phyloP scores from a whole-genome alignment of 2,888 invertebrate species.

The Rhingia campestris region DNA sequence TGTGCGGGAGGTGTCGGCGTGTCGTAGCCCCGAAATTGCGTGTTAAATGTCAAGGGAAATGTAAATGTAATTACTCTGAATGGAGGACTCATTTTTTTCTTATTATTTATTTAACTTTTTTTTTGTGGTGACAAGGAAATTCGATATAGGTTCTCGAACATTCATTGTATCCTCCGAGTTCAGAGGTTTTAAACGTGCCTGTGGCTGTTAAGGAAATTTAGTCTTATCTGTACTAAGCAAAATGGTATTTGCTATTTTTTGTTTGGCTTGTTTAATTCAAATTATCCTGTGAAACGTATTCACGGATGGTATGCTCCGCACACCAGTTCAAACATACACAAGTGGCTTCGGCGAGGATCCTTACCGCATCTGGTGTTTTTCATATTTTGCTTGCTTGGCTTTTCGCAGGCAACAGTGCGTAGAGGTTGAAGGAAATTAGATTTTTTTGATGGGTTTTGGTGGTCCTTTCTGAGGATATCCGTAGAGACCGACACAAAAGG shows the following conservation, averaged over 20 bases:
- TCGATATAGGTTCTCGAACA: constrained; percentile 8
- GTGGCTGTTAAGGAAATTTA: not conserved
- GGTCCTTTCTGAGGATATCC: not conserved
- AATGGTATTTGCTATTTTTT: constrained; percentile 7
- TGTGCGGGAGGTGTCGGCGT: constrained; percentile 1
- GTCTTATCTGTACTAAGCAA: not conserved
- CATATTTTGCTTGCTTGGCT: not conserved
- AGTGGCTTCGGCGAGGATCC: not conserved
- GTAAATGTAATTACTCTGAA: constrained; percentile 54
- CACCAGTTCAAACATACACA: constrained; percentile 24
- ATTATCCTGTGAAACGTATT: constrained; percentile 5
- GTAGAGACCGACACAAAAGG: not conserved
- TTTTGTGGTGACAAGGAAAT: constrained; percentile 13
- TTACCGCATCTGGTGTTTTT: not conserved
- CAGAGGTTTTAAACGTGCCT: constrained; percentile 24
- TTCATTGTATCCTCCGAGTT: not conserved
- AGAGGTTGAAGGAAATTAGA: constrained; percentile 40
- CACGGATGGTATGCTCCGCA: not conserved
- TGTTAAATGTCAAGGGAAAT: constrained; percentile 56
- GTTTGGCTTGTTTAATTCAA: constrained; percentile 15
- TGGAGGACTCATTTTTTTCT: constrained; percentile 10
- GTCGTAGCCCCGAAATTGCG: constrained; percentile 6
- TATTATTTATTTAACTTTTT: not conserved
- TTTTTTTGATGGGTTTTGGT: constrained; percentile 17
- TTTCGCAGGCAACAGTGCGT: constrained; percentile 31